Evolutionary conservation across 2,113 vertebrate genomes (phyloP), one percentile per base, ranked within the genome.

Genomic region (Willisornis vidua): DNA sequence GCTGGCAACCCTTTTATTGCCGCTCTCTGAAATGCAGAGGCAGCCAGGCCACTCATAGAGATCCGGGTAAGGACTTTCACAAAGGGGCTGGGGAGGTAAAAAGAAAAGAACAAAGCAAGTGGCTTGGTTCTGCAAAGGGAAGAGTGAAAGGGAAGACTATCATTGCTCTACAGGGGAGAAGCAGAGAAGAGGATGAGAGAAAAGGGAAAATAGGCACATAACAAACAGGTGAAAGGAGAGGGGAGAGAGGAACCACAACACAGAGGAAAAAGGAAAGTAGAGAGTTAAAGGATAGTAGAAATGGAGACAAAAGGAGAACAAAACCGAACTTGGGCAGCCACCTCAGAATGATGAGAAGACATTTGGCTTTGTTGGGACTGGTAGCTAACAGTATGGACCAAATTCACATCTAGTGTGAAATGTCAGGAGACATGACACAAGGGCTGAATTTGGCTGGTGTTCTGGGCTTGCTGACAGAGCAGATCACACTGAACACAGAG

Each of bases 361-460:
- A 1, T 68, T 91, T 90, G 43, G 67, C 55, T 91, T 57, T 78
- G 39, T 9, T 49, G n/a, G 17, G 22, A 51, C 71, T 17, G 54
- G 51, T 35, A 72, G 39, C 52, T 66, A 77, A 85, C 49, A 80
- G 45, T 43, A 82, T 0, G 28, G 37, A 37, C 12, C 37, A 72
- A 75, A 61, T 28, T 55, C 33, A 67, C 26, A 63, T 31, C 1
- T 14, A 81, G 43, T 4, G 12, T 19, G 52, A 61, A 20, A 5
- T 1, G 14, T 31, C 73, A 39, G 76, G 31, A 84, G 59, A 49
- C 26, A 33, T 0, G 0, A 75, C n/a, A 33, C 1, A 0, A 46
- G 46, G 55, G 7, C 28, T 75, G 80, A 33, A 31, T 45, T 6
- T n/a, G 57, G 39, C 65, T 37, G 48, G 17, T 0, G 0, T 9